Percentiles rank a stretch among this genome's conserved stretches.
Evolutionary conservation across 2,797 vertebrate genomes (phyloP).

Genomic region (Pipistrellus pygmaeus): DNA sequence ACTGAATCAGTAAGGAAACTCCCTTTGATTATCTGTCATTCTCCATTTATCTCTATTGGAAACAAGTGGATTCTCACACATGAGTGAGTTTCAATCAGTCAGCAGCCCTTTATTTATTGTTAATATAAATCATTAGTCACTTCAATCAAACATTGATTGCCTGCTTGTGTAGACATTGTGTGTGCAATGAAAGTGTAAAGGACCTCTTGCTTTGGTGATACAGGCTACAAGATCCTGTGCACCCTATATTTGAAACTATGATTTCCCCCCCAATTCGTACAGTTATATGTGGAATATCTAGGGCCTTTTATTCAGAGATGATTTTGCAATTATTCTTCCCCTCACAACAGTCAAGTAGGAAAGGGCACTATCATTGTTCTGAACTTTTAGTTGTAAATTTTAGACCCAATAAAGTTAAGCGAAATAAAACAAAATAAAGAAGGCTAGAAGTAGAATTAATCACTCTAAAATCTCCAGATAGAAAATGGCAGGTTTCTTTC

Average conservation of each 20-base stretch:
- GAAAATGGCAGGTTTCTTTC: neutral
- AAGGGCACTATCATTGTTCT: neutral
- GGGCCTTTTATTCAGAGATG: neutral
- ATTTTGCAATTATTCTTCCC: slow-evolving; percentile 17
- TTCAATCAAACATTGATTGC: slow-evolving; percentile 8
- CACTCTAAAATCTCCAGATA: neutral
- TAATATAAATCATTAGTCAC: slow-evolving; percentile 4
- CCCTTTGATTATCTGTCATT: neutral
- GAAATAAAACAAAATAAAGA: slow-evolving; percentile 53
- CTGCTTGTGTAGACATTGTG: neutral
- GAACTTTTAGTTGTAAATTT: neutral
- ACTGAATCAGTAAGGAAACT: slow-evolving; percentile 21
- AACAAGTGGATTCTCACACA: slow-evolving; percentile 16
- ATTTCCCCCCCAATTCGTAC: neutral
- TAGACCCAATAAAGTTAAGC: slow-evolving; percentile 20
- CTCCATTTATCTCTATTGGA: slow-evolving; percentile 13
- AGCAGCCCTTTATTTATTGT: slow-evolving; percentile 8
- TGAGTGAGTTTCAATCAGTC: neutral
- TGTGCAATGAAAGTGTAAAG: neutral
- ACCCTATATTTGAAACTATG: neutral
- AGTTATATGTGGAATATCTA: neutral
- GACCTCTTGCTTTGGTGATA: neutral
- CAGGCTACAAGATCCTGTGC: neutral
- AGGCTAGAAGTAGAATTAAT: neutral
- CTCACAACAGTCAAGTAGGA: neutral